Percentiles rank a stretch among this genome's conserved stretches.
phyloP scores from a whole-genome alignment of 2,888 invertebrate genomes.

The Euspilapteryx auroguttella region DNA sequence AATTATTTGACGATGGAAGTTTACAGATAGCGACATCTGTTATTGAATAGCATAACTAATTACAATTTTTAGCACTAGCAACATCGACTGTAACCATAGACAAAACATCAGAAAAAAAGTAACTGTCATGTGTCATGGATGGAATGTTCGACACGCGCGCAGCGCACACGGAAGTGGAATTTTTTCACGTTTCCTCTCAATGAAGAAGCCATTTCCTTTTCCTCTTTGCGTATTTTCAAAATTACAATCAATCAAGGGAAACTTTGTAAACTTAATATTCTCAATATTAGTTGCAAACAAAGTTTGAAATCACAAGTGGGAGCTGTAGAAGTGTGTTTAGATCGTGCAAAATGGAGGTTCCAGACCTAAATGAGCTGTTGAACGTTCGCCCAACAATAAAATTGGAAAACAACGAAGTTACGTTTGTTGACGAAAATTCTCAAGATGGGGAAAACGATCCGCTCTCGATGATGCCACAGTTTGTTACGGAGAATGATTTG shows the following conservation, averaged over 20 bases:
- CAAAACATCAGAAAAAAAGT: neutral
- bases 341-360: conserved; percentile 29
- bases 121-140: too few relatives aligned
- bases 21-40: neutral
- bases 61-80: too few relatives aligned
- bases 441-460: conserved; percentile 25
- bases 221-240: conserved; percentile 17
- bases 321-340: too few relatives aligned
- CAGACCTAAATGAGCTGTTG: conserved; percentile 40
- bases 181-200: too few relatives aligned
- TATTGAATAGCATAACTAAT: neutral
- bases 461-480: conserved; percentile 41
- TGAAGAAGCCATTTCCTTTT: conserved; percentile 24
- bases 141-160: too few relatives aligned
- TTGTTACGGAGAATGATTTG: conserved; percentile 48
- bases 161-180: conserved; percentile 49
- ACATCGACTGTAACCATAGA: conserved; percentile 1
- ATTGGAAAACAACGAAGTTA: conserved; percentile 37
- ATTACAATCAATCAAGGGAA: too few relatives aligned
- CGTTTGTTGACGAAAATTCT: conserved; percentile 23
- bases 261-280: too few relatives aligned
- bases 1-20: neutral
- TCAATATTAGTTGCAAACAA: too few relatives aligned
- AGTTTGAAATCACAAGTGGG: too few relatives aligned
- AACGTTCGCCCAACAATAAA: conserved; percentile 40